These are phyloP conservation scores for Halocynthia aurantium DNA, from an alignment of 23 tunicate genomes.

Conservation along the genomic window DNA sequence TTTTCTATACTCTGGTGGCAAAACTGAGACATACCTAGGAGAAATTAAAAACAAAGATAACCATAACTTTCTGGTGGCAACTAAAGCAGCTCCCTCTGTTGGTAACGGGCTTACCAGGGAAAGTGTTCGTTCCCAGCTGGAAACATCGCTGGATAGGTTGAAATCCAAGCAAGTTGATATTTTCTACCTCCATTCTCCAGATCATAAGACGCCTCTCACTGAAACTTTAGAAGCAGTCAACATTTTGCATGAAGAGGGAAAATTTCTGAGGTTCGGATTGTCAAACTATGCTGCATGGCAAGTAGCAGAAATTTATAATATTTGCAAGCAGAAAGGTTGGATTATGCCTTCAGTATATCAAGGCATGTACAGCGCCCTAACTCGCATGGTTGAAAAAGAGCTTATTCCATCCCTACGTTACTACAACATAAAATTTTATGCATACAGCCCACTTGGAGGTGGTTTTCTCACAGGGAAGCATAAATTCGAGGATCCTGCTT, in stretches of 20 bases:
- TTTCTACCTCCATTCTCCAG: slow-evolving; percentile 91
- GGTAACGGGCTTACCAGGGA: slow-evolving; percentile 32
- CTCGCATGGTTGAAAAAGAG: slow-evolving; percentile 70
- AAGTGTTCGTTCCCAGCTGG: slow-evolving; percentile 64
- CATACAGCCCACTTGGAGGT: slow-evolving; percentile 67
- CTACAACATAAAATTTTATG: slow-evolving; percentile 64
- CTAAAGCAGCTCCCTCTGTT: slow-evolving; percentile 84
- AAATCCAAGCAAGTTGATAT: slow-evolving; percentile 40
- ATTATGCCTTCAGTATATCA: slow-evolving; percentile 82
- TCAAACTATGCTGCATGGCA: slow-evolving; percentile 94
- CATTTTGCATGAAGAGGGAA: slow-evolving; percentile 62
- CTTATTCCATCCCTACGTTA: slow-evolving; percentile 73
- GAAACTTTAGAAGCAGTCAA: slow-evolving; percentile 68
- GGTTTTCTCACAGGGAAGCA: slow-evolving; percentile 90
- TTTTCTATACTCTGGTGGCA: slow-evolving; percentile 69
- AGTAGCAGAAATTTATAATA: slow-evolving; percentile 60
- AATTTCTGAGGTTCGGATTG: slow-evolving; percentile 75
- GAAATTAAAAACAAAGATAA: slow-evolving; percentile 24
- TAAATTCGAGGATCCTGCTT: slow-evolving; percentile 53
- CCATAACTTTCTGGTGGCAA: slow-evolving; percentile 32
- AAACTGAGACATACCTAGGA: slow-evolving; percentile 67
- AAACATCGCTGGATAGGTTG: slow-evolving; percentile 52
- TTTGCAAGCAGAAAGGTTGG: slow-evolving; percentile 72
- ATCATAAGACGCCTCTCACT: slow-evolving; percentile 64
- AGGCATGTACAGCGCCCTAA: slow-evolving; percentile 85